Base-by-base conservation (phyloP, 2,888 invertebrate species). In the Helicoverpa assulta region DNA sequence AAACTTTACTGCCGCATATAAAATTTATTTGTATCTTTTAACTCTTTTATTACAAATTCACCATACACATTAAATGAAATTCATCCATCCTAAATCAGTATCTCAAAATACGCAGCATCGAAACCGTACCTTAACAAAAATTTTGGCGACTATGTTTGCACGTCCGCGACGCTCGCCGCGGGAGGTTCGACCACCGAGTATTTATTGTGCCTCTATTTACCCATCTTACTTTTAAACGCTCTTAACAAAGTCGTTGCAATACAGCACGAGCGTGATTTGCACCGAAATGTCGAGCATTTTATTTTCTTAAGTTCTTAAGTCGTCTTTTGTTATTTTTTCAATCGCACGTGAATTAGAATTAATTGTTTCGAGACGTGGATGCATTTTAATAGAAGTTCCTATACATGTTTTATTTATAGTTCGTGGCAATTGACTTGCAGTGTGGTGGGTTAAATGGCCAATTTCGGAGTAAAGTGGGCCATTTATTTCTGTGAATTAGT, bases 121-220 rank as follows among this genome's bases (percentile, higher is more conserved):
- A 84, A 86, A 90, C 83, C 66, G 77, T 50, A 83, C 90, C 89
- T 90, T 92, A 90, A 86, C 73, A 33, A 66, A n/a, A 72, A 82
- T 84, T 91, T 92, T 91, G 87, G 93, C 93, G 88, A 88, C 82
- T 70, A 86, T 93, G 94, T 94, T 93, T 88, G 86, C 94, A 92
- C 92, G 94, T 94, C 89, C 86, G 79, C 91, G 83, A 76, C 70
- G 78, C 57, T 75, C 93, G 57, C 94, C 86, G 85, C 93, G 92
- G 93, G 94, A 90, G 93, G 91, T 81, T 87, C 87, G 89, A 89
- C 92, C 92, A 90, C 91, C 87, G 76, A 85, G 80, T 75, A 77
- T 84, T 86, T 80, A 90, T 90, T 89, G 84, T 88, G 59, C 85
- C 73, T 81, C 73, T 83, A 82, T 80, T 88, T 87, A 85, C 84